These are phyloP conservation scores for Halichoerus grypus DNA, from an alignment of 2,113 vertebrate genomes.

Conservation along the genomic window DNA sequence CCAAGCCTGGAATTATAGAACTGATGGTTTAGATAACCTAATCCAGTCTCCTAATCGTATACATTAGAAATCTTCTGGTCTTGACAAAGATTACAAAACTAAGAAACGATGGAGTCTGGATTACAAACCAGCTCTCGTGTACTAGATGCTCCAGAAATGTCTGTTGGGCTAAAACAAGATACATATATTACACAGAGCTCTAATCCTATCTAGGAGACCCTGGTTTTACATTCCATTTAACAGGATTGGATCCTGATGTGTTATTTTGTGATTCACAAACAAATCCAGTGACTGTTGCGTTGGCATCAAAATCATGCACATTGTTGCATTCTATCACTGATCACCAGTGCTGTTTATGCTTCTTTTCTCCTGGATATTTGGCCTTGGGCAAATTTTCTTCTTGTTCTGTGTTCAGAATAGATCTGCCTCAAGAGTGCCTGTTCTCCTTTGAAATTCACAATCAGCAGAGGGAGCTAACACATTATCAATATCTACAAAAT, in stretches of 20 bases:
- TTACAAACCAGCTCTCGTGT: conserved; percentile 10
- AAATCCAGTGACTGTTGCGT: neutral
- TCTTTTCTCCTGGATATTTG: conserved; percentile 39
- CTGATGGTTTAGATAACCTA: neutral
- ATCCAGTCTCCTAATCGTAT: neutral
- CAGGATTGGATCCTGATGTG: neutral
- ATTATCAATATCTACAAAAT: conserved; percentile 20
- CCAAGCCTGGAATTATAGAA: conserved; percentile 5
- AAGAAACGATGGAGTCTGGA: neutral
- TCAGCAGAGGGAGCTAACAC: conserved; percentile 50
- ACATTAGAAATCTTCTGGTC: neutral
- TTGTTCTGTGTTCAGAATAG: conserved; percentile 11
- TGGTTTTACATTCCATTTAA: conserved; percentile 21
- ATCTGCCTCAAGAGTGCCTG: neutral
- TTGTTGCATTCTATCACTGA: neutral
- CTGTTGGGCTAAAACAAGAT: neutral
- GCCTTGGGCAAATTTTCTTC: conserved; percentile 9
- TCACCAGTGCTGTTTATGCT: neutral
- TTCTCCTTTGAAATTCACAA: conserved; percentile 24
- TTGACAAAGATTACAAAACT: neutral
- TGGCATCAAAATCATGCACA: conserved; percentile 3
- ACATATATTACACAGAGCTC: neutral
- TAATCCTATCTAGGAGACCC: neutral
- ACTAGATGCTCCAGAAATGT: neutral
- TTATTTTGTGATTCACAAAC: conserved; percentile 38